A percentile compares a stretch with the other conserved stretches of the same genome.
These are phyloP conservation scores for Zosterops lateralis DNA, from an alignment of 2,113 vertebrate genomes.

Conservation along the genomic window DNA sequence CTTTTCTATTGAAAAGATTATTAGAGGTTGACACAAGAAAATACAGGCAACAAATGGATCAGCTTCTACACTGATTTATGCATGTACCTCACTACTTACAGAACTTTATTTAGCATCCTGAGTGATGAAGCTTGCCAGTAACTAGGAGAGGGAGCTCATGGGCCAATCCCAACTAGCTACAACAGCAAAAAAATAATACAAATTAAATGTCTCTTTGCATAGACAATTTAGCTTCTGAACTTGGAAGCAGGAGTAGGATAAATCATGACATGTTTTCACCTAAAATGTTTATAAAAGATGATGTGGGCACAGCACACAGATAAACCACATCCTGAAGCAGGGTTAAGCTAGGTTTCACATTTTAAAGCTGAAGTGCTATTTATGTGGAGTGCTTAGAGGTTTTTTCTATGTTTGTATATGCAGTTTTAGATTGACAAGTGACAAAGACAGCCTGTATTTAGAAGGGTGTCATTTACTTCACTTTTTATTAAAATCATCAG, in stretches of 20 bases:
- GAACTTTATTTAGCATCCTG: not conserved
- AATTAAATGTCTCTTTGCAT: not conserved
- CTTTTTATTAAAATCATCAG: constrained; percentile 53
- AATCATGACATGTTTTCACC: not conserved
- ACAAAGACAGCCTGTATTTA: not conserved
- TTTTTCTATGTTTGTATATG: not conserved
- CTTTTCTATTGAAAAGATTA: not conserved
- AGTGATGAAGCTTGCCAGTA: not conserved
- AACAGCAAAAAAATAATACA: not conserved
- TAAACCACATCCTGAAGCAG: not conserved
- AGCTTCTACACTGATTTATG: not conserved
- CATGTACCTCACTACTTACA: not conserved
- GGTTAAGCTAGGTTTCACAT: not conserved
- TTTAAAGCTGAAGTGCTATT: not conserved
- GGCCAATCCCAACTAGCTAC: not conserved
- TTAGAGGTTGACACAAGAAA: not conserved
- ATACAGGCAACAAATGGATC: not conserved
- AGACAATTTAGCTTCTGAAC: not conserved
- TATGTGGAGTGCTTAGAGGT: not conserved
- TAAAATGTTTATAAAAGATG: not conserved
- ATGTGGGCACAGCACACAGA: not conserved
- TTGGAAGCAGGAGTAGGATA: not conserved
- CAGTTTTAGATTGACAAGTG: not conserved
- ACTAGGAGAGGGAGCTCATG: not conserved
- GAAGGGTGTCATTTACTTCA: not conserved